Percentiles rank a stretch among this genome's conserved stretches.
phyloP scores from a whole-genome alignment of 2,113 vertebrate species.

The Neoarius graeffei region DNA sequence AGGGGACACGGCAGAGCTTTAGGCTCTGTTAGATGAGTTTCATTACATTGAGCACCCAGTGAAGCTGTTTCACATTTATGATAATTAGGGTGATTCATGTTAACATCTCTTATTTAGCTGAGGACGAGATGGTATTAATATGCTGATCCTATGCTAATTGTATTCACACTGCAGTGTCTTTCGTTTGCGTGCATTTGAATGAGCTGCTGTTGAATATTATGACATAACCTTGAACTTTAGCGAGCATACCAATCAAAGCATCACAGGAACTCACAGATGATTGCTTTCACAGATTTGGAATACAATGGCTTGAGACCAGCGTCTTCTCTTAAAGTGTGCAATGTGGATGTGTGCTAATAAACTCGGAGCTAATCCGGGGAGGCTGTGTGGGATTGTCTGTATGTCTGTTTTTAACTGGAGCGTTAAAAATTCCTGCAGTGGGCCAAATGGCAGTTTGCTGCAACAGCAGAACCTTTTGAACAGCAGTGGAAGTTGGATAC shows the following conservation, averaged over 20 bases:
- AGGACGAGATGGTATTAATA: conserved; percentile 45
- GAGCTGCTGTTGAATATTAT: conserved; percentile 28
- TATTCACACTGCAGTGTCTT: conserved; percentile 24
- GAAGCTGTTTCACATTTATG: conserved; percentile 58
- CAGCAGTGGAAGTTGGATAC: neutral
- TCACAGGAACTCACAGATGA: neutral
- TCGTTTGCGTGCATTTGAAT: conserved; percentile 6
- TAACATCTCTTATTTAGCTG: conserved; percentile 43
- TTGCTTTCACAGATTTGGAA: too few species aligned
- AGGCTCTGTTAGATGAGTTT: conserved; percentile 34
- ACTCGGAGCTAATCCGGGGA: neutral
- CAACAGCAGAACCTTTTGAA: conserved; percentile 10
- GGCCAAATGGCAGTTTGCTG: conserved; percentile 12
- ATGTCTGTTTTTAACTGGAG: conserved; percentile 3
- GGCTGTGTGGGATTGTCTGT: conserved; percentile 2
- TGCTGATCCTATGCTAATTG: conserved; percentile 48
- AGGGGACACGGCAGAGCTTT: neutral
- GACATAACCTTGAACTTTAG: conserved; percentile 25
- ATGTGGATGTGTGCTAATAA: neutral
- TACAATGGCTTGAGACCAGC: neutral
- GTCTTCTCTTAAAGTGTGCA: neutral
- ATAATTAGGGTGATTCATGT: conserved; percentile 65
- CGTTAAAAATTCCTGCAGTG: conserved; percentile 19
- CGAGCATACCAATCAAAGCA: neutral
- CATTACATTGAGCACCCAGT: conserved; percentile 39